Conservation (phyloP, 2,888 invertebrate species). For the Ichneumoninae sp. region DNA sequence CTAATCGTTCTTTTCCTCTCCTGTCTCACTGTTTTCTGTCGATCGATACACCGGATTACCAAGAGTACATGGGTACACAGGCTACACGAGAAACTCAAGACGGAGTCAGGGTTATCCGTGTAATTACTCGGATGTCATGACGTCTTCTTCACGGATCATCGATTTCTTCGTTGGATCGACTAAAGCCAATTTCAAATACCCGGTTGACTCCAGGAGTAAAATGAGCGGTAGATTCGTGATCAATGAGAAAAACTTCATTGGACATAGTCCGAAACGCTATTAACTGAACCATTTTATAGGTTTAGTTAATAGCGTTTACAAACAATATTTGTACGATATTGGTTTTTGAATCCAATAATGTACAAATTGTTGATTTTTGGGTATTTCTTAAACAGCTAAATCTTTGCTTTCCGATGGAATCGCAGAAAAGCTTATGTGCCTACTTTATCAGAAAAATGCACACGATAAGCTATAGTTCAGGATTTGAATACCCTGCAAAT, state of each 20-base stretch:
- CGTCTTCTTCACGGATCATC: constrained; percentile 11
- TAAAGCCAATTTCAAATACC: neutral
- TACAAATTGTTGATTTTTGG: no score
- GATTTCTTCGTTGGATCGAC: neutral
- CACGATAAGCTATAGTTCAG: no score
- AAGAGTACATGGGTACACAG: constrained; percentile 3
- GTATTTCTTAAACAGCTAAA: no score
- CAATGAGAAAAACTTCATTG: neutral
- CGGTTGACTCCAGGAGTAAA: neutral
- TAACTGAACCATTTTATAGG: neutral
- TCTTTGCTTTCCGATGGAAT: no score
- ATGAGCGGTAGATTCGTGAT: neutral
- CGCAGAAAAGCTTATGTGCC: no score
- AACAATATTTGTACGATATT: no score
- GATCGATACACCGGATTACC: constrained; percentile 56
- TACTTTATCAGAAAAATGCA: no score
- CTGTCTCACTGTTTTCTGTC: constrained; percentile 47
- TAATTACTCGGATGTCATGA: constrained; percentile 58
- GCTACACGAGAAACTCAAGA: constrained; percentile 21
- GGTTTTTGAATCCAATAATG: no score
- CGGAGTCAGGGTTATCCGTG: constrained; percentile 19
- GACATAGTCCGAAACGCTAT: neutral
- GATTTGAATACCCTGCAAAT: no score
- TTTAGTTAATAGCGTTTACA: no score
- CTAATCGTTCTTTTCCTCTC: constrained; percentile 66